These are phyloP conservation scores for Porites lobata DNA, from an alignment of 92 coral and sea anemone species.

Conservation along the genomic window DNA sequence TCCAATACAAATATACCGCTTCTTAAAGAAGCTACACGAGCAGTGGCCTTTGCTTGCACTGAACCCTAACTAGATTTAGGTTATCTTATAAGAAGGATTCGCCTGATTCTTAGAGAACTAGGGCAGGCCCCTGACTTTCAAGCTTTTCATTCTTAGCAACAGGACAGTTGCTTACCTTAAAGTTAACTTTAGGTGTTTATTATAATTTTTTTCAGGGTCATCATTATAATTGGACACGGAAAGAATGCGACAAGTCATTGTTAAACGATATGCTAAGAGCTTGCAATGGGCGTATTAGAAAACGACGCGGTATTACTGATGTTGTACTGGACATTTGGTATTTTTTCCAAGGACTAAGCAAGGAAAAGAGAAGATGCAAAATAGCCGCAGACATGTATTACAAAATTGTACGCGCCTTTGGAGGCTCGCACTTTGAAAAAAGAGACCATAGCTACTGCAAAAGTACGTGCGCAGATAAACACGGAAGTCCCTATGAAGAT, in stretches of 20 bases:
- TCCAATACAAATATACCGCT: too few relatives aligned
- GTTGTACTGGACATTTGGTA: constrained; percentile 97
- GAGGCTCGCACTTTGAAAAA: constrained; percentile 90
- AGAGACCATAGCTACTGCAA: constrained; percentile 86
- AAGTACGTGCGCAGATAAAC: constrained; percentile 93
- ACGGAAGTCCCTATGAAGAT: constrained; percentile 92
- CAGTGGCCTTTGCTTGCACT: too few relatives aligned
- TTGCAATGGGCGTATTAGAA: constrained; percentile 77
- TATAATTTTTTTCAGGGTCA: constrained; percentile 74
- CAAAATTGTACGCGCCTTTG: constrained; percentile 89
- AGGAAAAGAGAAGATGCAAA: constrained; percentile 90
- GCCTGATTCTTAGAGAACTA: too few relatives aligned
- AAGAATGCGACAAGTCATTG: constrained; percentile 92
- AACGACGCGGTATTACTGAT: constrained; percentile 82
- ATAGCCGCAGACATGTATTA: constrained; percentile 93
- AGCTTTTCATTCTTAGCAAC: too few relatives aligned
- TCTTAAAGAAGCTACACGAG: too few relatives aligned
- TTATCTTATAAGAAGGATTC: too few relatives aligned
- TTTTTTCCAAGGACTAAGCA: constrained; percentile 91
- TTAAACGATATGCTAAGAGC: constrained; percentile 86
- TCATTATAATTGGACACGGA: constrained; percentile 98
- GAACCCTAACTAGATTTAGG: too few relatives aligned
- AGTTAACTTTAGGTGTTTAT: neutral
- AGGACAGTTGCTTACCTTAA: too few relatives aligned
- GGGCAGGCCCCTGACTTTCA: too few relatives aligned